Percentiles rank a stretch among this genome's conserved stretches.
These are phyloP conservation scores for Spheniscus mendiculus DNA, from an alignment of 2,113 vertebrate species.

Conservation along the genomic window DNA sequence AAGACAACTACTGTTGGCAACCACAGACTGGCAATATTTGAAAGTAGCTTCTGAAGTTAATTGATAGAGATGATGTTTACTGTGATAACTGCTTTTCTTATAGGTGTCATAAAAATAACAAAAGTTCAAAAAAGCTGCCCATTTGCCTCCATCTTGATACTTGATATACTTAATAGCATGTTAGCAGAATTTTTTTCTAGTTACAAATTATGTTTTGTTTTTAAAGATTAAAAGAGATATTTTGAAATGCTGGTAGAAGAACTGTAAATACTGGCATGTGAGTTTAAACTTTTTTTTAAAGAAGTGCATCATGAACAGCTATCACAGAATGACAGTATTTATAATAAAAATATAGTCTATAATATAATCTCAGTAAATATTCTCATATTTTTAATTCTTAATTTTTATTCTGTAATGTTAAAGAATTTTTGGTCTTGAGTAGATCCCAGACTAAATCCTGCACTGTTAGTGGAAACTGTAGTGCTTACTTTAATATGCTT, in stretches of 20 bases:
- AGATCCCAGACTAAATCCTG: background rate
- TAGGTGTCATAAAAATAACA: background rate
- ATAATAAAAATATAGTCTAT: background rate
- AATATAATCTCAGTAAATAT: background rate
- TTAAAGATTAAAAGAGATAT: background rate
- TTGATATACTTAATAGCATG: background rate
- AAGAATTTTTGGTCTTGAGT: background rate
- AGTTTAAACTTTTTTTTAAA: background rate
- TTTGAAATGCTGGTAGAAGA: background rate
- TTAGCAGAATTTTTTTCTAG: background rate
- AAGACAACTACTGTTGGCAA: background rate
- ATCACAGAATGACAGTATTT: background rate
- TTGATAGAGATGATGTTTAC: background rate
- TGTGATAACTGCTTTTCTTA: background rate
- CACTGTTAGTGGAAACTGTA: background rate
- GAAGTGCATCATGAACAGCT: background rate
- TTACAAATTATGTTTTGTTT: background rate
- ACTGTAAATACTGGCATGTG: background rate
- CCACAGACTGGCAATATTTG: background rate
- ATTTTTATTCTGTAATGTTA: background rate
- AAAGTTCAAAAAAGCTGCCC: background rate
- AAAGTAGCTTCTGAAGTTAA: background rate
- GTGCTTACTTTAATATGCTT: background rate
- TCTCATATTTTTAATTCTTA: background rate
- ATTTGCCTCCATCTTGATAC: background rate